Conservation (phyloP, 2,888 invertebrate species). For the Amiota minor region DNA sequence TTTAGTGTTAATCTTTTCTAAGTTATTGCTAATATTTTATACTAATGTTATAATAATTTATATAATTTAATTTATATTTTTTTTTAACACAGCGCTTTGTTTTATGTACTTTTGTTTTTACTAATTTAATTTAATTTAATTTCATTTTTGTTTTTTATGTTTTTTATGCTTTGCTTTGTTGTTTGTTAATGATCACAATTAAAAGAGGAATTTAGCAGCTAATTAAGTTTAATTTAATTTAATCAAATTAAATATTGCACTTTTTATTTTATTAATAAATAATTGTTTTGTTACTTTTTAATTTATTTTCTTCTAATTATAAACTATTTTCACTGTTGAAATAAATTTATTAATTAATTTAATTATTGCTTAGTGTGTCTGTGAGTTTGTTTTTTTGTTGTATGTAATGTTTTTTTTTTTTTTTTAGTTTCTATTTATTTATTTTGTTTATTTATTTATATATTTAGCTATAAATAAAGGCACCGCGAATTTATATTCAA, state of each 20-base stretch:
- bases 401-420: slow-evolving; percentile 37
- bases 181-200: slow-evolving; percentile 48
- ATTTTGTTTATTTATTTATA: slow-evolving; percentile 49
- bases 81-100: slow-evolving; percentile 21
- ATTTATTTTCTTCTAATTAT: not conserved
- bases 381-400: slow-evolving; percentile 23
- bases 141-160: slow-evolving; percentile 29
- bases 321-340: too few relatives aligned
- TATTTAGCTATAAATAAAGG: slow-evolving; percentile 68
- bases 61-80: slow-evolving; percentile 16
- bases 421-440: slow-evolving; percentile 39
- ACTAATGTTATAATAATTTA: slow-evolving; percentile 11
- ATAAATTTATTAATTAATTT: slow-evolving; percentile 8
- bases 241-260: slow-evolving; percentile 65
- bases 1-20: slow-evolving; percentile 33
- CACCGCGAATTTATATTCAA: slow-evolving; percentile 70
- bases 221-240: slow-evolving; percentile 39
- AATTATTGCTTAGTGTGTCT: slow-evolving; percentile 3
- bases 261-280: slow-evolving; percentile 27
- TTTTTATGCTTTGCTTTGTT: slow-evolving; percentile 22
- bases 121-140: not conserved
- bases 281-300: slow-evolving; percentile 22
- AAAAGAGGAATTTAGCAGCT: slow-evolving; percentile 43
- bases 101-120: slow-evolving; percentile 19
- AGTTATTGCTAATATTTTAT: not conserved